Evolutionary conservation across 2,113 vertebrate genomes (phyloP).

Genomic region (Pagrus major): DNA sequence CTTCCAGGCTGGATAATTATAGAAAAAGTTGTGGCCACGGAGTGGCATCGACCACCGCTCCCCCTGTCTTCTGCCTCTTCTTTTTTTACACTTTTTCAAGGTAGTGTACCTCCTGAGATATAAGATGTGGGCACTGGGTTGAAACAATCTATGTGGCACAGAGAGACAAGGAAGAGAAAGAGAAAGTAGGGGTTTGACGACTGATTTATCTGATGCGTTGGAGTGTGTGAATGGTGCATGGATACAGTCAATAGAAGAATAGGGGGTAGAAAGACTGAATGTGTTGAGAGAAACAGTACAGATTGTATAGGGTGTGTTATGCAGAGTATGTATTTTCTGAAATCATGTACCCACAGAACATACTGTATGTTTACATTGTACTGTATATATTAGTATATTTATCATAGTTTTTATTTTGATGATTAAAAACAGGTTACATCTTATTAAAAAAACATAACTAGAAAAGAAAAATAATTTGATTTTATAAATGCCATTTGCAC

Average conservation of each 20-base stretch:
- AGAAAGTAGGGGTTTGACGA: slow-evolving; percentile 2
- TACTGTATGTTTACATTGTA: not conserved
- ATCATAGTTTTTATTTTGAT: not conserved
- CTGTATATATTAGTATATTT: not conserved
- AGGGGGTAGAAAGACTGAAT: not conserved
- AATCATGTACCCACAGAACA: not conserved
- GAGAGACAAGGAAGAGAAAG: slow-evolving; percentile 16
- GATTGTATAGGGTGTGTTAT: not conserved
- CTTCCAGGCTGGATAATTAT: slow-evolving; percentile 52
- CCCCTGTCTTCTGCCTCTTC: slow-evolving; percentile 12
- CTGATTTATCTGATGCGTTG: slow-evolving; percentile 41
- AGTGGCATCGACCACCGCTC: slow-evolving; percentile 18
- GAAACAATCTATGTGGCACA: slow-evolving; percentile 25
- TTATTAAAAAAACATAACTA: not conserved
- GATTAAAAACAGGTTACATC: not conserved
- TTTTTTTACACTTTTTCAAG: slow-evolving; percentile 42
- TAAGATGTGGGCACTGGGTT: slow-evolving; percentile 30
- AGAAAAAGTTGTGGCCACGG: slow-evolving; percentile 33
- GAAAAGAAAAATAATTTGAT: not conserved
- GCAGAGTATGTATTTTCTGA: not conserved
- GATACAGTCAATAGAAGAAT: not conserved
- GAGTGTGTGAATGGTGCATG: slow-evolving; percentile 23
- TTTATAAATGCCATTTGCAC: not conserved
- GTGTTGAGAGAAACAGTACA: not conserved
- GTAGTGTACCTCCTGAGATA: slow-evolving; percentile 20